A percentile compares a stretch with the other conserved stretches of the same genome.
Conservation (phyloP, 1,140 invertebrate species). For the Trichomalopsis sarcophagae region DNA sequence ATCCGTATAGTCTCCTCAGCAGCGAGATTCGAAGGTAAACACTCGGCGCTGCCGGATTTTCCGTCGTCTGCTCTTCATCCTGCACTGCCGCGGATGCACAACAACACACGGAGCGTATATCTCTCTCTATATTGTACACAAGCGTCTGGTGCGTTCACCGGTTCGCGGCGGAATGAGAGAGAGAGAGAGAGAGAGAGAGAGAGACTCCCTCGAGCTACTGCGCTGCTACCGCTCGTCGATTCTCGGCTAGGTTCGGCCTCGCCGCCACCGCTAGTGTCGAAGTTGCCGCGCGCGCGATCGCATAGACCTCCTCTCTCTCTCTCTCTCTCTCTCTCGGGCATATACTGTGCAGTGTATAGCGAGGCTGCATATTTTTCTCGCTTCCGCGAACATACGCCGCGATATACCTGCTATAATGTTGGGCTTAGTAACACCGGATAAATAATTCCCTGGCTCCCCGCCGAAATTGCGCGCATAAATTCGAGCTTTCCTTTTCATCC, state of each 20-base stretch:
- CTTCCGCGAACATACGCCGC: too few species aligned
- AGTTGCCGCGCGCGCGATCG: conserved; percentile 1
- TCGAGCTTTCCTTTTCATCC: conserved; percentile 56
- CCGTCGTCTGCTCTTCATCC: not conserved
- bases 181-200: conserved; percentile 41
- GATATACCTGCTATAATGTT: too few species aligned
- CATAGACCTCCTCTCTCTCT: not conserved
- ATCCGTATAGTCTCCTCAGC: not conserved
- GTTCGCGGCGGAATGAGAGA: conserved; percentile 66
- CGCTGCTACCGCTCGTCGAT: conserved; percentile 50
- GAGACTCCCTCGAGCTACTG: conserved; percentile 11
- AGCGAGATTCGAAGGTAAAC: not conserved
- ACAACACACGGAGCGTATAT: not conserved
- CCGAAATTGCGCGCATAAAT: conserved; percentile 42
- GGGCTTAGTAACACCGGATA: too few species aligned
- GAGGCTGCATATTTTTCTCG: not conserved
- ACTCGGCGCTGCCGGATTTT: not conserved
- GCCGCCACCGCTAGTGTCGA: not conserved
- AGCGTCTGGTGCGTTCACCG: conserved; percentile 62
- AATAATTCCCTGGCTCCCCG: not conserved
- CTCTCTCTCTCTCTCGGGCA: not conserved
- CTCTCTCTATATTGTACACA: not conserved
- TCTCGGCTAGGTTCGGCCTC: conserved; percentile 49
- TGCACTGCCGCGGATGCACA: not conserved
- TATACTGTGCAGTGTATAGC: not conserved